Evolutionary conservation across 2,888 invertebrate genomes (phyloP).

Genomic region (Scelioninae gen. 2): DNA sequence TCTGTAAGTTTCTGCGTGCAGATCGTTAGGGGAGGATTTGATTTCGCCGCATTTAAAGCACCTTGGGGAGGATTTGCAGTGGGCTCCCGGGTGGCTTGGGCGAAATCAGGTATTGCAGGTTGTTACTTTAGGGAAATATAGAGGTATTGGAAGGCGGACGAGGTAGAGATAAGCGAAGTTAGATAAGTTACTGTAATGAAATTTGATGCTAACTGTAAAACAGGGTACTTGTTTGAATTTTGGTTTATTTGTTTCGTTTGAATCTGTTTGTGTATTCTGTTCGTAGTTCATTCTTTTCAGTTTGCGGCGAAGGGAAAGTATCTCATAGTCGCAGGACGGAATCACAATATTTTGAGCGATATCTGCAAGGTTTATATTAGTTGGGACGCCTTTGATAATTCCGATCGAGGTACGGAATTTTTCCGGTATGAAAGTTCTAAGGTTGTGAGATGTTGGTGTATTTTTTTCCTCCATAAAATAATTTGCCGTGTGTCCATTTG

Average conservation of each 20-base stretch:
- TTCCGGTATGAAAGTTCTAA: conserved; percentile 9
- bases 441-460: background rate
- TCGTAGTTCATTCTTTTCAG: background rate
- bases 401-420: conserved; percentile 6
- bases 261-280: background rate
- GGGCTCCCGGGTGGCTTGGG: conserved; percentile 2
- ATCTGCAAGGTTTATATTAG: background rate
- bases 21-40: background rate
- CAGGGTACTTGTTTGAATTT: too few species aligned
- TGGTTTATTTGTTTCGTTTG: background rate
- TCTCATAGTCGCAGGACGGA: background rate
- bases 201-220: conserved; percentile 21
- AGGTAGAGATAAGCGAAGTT: conserved; percentile 10
- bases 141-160: background rate
- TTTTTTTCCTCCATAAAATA: background rate
- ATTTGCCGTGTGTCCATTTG: background rate
- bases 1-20: background rate
- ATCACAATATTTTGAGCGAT: conserved; percentile 1
- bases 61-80: conserved; percentile 1
- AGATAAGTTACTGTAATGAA: background rate
- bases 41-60: conserved; percentile 1
- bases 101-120: conserved; percentile 13
- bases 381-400: conserved; percentile 13
- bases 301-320: background rate
- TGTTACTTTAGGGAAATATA: conserved; percentile 16